Base-by-base conservation (phyloP, 1,140 invertebrate species). In the Luehdorfia chinensis region DNA sequence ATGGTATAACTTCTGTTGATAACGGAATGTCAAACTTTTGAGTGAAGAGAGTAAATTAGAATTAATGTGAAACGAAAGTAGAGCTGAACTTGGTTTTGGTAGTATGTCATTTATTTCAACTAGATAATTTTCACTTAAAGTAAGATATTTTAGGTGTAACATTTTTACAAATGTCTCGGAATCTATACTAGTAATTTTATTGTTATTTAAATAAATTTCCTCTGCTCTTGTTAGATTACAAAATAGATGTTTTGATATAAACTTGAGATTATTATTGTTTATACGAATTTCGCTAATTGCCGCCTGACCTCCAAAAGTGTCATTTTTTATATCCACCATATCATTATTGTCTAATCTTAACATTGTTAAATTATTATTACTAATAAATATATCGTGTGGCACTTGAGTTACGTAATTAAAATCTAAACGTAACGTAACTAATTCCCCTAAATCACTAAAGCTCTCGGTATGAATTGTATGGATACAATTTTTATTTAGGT, bases 331-430 rank as follows among this genome's bases (percentile, higher is more conserved):
- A 47, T 75, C 67, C 51, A 57, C 59, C 70, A 86, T 77, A 55
- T 70, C 75, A 63, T 86, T 86, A 86, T 84, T 86, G 78, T 84
- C 79, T 81, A 86, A 54, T 59, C 76, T 81, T 75, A 86, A 53
- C 61, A 62, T 75, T 16, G 63, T 65, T 71, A 86, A 53, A 56
- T 80, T 80, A 34, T 52, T 75, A 70, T 76, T 86, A 64, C 71
- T 78, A 59, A 59, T 72, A 68, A 84, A 76, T 60, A 78, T 75
- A 78, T 66, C 70, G 71, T 84, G 75, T 85, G 81, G 81, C 79
- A 84, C 81, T 80, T 85, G 66, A 80, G 76, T 71, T 51, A 85
- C 60, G 68, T 76, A 84, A 59, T 85, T 85, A 78, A 69, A 84
- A 44, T 84, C 75, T 80, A 85, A 59, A 58, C 66, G 71, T 65